Base-by-base conservation (phyloP, 1,140 invertebrate genomes). In the Eriocheir sinensis region DNA sequence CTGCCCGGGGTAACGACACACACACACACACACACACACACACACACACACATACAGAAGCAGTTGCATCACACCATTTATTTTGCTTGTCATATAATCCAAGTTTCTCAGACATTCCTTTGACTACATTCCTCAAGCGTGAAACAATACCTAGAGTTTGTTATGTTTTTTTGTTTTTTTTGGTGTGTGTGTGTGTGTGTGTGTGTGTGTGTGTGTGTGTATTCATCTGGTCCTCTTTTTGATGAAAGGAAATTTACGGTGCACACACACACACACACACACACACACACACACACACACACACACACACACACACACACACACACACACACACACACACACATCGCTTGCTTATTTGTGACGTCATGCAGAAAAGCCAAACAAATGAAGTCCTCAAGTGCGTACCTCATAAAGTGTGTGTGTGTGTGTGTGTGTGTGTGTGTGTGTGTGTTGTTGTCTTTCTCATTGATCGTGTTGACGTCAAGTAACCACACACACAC, bases 1-100 rank as follows among this genome's bases (percentile, higher is more conserved):
- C 36, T 86, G 83, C 15, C 40, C 9, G 36, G 80, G 30, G 40
- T 40, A 34, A 41, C 21, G 36, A 86, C 83, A 86, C 83, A 86
- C 83, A 86, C 83, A 86, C 83, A 86, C 40, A 89, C 88, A 44
- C 88, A 48, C 41, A 44, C 88, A 89, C 88, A 44, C 88, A 89
- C 88, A 89, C 88, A 89, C 40, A 48, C 88, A 89, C 41, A 89
- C 88, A 89, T 40, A 89, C 88, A 89, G 38, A 89, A 38, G 48
- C 88, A 89, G 38, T 44, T 40, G 48, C 40, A 41, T 2, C 12
- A 86, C 83, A 40, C 3, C 30, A 32, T 86, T 40, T 40, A 12
- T 38, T 86, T 41, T 34, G 6, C 6, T 32, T 34, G 40, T 9
- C 36, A 86, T 86, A 8, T n/a, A 72, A 72, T 72, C 60, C 21